phyloP scores from a whole-genome alignment of 2,113 vertebrate genomes.

The Engraulis encrasicolus region DNA sequence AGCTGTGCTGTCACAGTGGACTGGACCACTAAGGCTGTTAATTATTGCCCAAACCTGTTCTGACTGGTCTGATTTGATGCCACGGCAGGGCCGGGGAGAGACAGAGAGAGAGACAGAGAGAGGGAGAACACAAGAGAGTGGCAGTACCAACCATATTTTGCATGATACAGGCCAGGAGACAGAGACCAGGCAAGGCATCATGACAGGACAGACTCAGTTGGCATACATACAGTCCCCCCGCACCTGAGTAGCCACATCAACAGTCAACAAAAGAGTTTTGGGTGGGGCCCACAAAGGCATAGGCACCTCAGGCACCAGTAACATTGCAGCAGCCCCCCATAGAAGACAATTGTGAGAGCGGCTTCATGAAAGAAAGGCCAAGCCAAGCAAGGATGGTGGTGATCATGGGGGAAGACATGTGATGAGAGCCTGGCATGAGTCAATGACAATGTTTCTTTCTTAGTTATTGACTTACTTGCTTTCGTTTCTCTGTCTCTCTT shows the following conservation, averaged over 20 bases:
- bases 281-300: constrained; percentile 16
- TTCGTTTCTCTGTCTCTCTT: constrained; percentile 26
- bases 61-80: constrained; percentile 72
- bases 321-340: background rate
- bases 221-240: too few species aligned
- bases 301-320: background rate
- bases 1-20: constrained; percentile 65
- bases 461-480: too few species aligned
- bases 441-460: background rate
- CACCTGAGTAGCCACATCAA: background rate
- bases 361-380: background rate
- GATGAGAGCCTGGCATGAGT: background rate
- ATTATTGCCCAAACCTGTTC: constrained; percentile 81
- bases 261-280: constrained; percentile 31
- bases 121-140: constrained; percentile 55
- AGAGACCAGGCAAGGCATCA: too few species aligned
- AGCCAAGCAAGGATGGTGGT: background rate
- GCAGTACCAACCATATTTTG: constrained; percentile 61
- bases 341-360: background rate
- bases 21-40: constrained; percentile 72
- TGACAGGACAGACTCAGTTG: too few species aligned
- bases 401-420: background rate
- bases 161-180: constrained; percentile 50
- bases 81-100: constrained; percentile 50
- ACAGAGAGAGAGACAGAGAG: too few species aligned